Evolutionary conservation across 2,113 vertebrate species (phyloP), one percentile per base, ranked within the genome.

Genomic region (Pipra filicauda): DNA sequence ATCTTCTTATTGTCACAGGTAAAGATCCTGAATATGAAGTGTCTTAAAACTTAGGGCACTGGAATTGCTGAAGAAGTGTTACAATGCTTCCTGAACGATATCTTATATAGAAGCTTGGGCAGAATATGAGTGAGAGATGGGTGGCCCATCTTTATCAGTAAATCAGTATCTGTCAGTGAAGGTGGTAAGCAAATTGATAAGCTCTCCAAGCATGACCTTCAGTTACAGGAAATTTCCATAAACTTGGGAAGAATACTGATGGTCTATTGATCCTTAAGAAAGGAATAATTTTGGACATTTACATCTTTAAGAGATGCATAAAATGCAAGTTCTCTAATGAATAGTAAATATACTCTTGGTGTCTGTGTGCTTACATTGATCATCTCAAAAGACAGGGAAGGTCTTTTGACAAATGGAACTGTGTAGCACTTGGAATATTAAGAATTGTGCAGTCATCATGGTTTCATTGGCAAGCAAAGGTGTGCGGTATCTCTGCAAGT

Each of bases 151-250:
- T 44, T 74, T 54, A 19, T 3, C 61, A 58, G 12, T 37, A 41
- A 62, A 27, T 66, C 37, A 35, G 7, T 16, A 62, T 52, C 35
- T 57, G 58, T 52, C 7, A 28, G 22, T n/a, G 46, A 49, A 91
- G 31, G 22, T 5, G 19, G 5, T 0, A 0, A 64, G 21, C 2
- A 64, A 78, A 72, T 11, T 39, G 28, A 0, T 20, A 55, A 75
- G 3, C 83, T 75, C 8, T 85, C 2, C 48, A 26, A 17, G 27
- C 37, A 49, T 11, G 24, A 58, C 21, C 8, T 27, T 33, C n/a
- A 24, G 21, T 62, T 85, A 71, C 55, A 48, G 35, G 48, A 76
- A 35, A 26, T 26, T 31, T 83, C 30, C 9, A 27, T 37, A 24
- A 52, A 28, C 26, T 66, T 88, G 31, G 16, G 18, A 62, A 82